Evolutionary conservation across 92 coral and sea anemone species (phyloP).

Genomic region (Micromussa lordhowensis): DNA sequence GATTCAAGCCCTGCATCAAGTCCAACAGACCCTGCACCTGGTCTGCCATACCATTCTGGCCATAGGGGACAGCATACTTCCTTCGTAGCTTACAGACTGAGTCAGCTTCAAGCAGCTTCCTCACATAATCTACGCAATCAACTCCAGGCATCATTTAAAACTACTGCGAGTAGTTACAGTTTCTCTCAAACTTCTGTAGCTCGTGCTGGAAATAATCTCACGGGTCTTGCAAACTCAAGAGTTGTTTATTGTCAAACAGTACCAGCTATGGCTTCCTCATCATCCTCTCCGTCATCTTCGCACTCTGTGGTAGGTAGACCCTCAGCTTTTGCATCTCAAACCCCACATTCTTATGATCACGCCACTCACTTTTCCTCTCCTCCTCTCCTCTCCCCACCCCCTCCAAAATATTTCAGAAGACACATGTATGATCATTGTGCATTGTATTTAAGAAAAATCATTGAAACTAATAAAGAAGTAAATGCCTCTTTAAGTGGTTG

Average conservation of each 20-base stretch:
- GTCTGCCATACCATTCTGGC: constrained; percentile 19
- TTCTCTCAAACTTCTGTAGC: constrained; percentile 5
- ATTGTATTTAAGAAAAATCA: no score
- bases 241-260: constrained; percentile 45
- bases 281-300: neutral
- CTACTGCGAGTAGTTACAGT: constrained; percentile 7
- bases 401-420: no score
- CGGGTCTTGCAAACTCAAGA: constrained; percentile 28
- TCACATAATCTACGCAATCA: constrained; percentile 12
- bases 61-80: constrained; percentile 24
- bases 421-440: neutral
- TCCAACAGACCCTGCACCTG: constrained; percentile 36
- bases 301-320: constrained; percentile 22
- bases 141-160: constrained; percentile 9
- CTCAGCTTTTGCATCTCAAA: neutral
- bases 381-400: no score
- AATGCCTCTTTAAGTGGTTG: neutral
- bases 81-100: constrained; percentile 32
- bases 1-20: constrained; percentile 7
- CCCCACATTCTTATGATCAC: no score
- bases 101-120: constrained; percentile 39
- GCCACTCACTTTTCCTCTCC: no score
- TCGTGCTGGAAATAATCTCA: constrained; percentile 19
- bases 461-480: neutral
- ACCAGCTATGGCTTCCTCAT: constrained; percentile 41